Evolutionary conservation across 2,888 invertebrate genomes (phyloP).

Genomic region (Phoenoteleia sp.): DNA sequence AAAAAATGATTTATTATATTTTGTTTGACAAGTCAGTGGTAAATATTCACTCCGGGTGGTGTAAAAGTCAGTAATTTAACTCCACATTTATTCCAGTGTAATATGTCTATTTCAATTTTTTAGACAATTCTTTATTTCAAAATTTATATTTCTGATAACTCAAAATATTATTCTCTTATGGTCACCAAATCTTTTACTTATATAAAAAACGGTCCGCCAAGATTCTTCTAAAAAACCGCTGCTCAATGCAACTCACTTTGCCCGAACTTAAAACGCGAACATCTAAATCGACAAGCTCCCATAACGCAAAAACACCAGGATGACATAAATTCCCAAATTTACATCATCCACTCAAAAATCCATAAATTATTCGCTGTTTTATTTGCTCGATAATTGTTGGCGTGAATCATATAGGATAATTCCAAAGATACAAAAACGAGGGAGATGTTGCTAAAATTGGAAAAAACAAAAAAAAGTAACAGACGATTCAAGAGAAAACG

Average conservation of each 20-base stretch:
- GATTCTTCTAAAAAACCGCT: not conserved
- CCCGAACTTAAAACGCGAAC: slow-evolving; percentile 5
- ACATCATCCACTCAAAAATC: slow-evolving; percentile 54
- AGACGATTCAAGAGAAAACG: slow-evolving; percentile 7
- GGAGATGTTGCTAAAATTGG: not conserved
- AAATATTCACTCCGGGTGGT: too few relatives aligned
- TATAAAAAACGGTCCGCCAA: too few relatives aligned
- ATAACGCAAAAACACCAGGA: slow-evolving; percentile 18
- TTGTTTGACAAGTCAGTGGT: too few relatives aligned
- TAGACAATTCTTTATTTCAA: too few relatives aligned
- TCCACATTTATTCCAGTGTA: too few relatives aligned
- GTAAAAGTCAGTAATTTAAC: too few relatives aligned
- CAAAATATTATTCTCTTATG: too few relatives aligned
- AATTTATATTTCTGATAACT: too few relatives aligned
- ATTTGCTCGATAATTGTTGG: slow-evolving; percentile 55
- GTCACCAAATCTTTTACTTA: too few relatives aligned
- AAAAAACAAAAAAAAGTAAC: not conserved
- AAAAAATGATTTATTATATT: too few relatives aligned
- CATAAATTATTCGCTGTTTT: slow-evolving; percentile 52
- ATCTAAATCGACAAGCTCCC: slow-evolving; percentile 25
- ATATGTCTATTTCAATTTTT: too few relatives aligned
- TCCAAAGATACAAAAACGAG: not conserved
- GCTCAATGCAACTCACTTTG: slow-evolving; percentile 15
- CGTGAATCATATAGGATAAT: slow-evolving; percentile 52
- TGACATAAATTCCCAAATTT: slow-evolving; percentile 55